Percentiles rank a stretch among this genome's conserved stretches.
These are phyloP conservation scores for Tryphoninae sp. DNA, from an alignment of 2,888 invertebrate genomes.

Conservation along the genomic window DNA sequence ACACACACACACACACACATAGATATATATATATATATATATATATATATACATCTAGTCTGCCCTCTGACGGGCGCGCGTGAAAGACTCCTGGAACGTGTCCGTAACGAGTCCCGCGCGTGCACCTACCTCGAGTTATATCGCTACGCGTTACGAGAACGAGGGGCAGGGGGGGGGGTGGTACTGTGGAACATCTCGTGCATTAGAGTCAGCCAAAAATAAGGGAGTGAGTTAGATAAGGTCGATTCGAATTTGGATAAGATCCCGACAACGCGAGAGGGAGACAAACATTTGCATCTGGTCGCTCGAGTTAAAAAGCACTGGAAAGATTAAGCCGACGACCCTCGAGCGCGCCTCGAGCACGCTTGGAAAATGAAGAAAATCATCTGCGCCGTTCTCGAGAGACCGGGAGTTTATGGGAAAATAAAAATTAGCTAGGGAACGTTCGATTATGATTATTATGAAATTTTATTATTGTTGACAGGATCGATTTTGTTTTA, in stretches of 20 bases:
- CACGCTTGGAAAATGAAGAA: slow-evolving; percentile 7
- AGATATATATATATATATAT: not conserved
- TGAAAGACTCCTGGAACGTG: slow-evolving; percentile 56
- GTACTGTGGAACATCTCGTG: not conserved
- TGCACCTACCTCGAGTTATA: slow-evolving; percentile 52
- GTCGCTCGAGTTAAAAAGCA: slow-evolving; percentile 45
- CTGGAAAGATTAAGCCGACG: slow-evolving; percentile 39
- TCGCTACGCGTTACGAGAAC: slow-evolving; percentile 24
- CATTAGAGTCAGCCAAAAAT: slow-evolving; percentile 15
- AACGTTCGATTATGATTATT: not conserved
- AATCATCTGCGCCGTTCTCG: not conserved
- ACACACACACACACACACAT: not conserved
- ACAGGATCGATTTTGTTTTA: not conserved
- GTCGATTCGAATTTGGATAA: slow-evolving; percentile 54
- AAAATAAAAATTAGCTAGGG: not conserved
- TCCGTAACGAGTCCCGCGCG: slow-evolving; percentile 61
- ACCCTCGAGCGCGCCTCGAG: slow-evolving; percentile 1
- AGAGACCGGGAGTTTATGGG: too few relatives aligned
- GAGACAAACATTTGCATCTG: slow-evolving; percentile 50
- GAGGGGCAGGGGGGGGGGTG: slow-evolving; percentile 31
- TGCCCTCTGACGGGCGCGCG: slow-evolving; percentile 40
- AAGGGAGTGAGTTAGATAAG: slow-evolving; percentile 46
- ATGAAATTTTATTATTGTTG: too few relatives aligned
- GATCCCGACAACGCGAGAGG: slow-evolving; percentile 9
- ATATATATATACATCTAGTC: not conserved